These are phyloP conservation scores for Macropodus opercularis DNA, from an alignment of 2,797 vertebrate species.

Conservation along the genomic window DNA sequence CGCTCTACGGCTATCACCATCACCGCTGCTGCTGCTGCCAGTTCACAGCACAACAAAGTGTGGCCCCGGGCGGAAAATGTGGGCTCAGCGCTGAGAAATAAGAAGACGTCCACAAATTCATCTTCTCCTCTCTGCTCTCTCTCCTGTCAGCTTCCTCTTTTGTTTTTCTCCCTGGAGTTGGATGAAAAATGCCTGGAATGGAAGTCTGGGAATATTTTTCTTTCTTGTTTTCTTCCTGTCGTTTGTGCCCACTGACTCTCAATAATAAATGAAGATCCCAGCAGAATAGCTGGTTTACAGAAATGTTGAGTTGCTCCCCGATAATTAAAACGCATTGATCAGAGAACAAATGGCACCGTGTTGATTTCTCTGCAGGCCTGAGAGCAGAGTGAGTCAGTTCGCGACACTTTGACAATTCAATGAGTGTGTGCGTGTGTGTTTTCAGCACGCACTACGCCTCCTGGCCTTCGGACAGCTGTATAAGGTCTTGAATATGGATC, in stretches of 20 bases:
- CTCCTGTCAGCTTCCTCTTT: neutral
- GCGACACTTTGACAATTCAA: constrained; percentile 13
- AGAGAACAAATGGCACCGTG: constrained; percentile 12
- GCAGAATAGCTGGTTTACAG: constrained; percentile 19
- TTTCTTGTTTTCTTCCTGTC: neutral
- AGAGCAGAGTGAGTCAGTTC: constrained; percentile 1
- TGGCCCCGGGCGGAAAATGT: constrained; percentile 8
- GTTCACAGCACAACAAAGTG: constrained; percentile 40
- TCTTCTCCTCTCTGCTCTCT: neutral
- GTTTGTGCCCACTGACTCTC: constrained; percentile 14
- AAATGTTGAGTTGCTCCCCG: neutral
- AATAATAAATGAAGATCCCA: constrained; percentile 37
- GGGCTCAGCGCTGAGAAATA: constrained; percentile 20
- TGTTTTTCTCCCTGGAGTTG: constrained; percentile 7
- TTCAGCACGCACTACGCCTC: constrained; percentile 89
- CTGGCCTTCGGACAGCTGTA: constrained; percentile 93
- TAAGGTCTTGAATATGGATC: constrained; percentile 93
- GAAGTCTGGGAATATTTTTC: constrained; percentile 38
- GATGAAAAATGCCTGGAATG: constrained; percentile 8
- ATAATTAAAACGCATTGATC: constrained; percentile 48
- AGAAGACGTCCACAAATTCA: constrained; percentile 22
- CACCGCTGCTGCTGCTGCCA: neutral
- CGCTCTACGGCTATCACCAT: neutral
- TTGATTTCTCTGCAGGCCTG: constrained; percentile 9
- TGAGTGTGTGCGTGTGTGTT: constrained; percentile 41